Evolutionary conservation across 2,113 vertebrate species (phyloP), one percentile per base, ranked within the genome.

Genomic region (Equus przewalskii): DNA sequence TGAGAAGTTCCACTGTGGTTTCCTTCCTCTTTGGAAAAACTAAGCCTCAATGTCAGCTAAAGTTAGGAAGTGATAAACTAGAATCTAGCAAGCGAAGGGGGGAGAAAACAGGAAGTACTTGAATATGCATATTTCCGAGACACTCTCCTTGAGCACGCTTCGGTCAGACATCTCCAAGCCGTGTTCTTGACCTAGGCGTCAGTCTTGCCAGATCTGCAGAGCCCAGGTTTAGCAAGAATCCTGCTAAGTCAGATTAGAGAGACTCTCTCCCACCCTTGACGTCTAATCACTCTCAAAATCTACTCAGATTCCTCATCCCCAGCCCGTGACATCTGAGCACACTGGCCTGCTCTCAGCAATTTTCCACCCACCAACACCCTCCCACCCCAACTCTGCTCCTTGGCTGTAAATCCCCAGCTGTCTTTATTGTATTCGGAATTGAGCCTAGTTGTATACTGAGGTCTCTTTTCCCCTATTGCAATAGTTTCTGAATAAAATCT

Each of bases 401-500:
- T 56, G 30, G n/a, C 69, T 73, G 0, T 62, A 86, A 79, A 41
- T 79, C 30, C 36, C 19, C n/a, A n/a, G 8, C 6, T 89, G 8
- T 46, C 62, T 78, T 72, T 36, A 69, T 72, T 82, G 4, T 49
- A 54, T 78, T 89, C 16, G 5, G 36, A 84, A 85, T 33, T 60
- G n/a, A 96, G 7, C n/a, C 44, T 24, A 62, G 12, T 79, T 60
- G 49, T 80, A 30, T 54, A 75, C 44, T 58, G 46, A 95, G n/a
- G 64, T n/a, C 81, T 62, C 49, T 58, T 75, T 75, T 58, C 13
- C 11, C 54, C 22, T 65, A 36, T 56, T 78, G 49, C 21, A 92
- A 36, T 46, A 26, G 11, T 86, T 89, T 51, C 67, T 46, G 44
- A 96, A 96, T 84, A 75, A 91, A 95, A 75, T 91, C 30, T 36